Percentiles rank a stretch among this genome's conserved stretches.
Conservation (phyloP, 2,888 invertebrate species). For the Monoplex corrugatus region DNA sequence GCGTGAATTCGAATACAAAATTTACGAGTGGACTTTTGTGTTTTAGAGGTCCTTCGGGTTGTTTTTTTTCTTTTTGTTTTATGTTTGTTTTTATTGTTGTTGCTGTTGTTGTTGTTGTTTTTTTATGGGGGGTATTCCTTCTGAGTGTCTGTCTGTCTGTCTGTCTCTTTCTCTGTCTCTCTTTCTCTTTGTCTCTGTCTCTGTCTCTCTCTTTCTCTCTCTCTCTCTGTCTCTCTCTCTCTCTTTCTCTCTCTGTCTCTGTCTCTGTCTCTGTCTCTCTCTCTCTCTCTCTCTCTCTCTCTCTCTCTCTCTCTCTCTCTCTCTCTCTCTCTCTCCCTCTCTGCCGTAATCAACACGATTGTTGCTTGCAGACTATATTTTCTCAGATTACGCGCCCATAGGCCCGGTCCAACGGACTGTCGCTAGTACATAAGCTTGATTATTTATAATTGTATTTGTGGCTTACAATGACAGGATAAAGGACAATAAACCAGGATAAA, state of each 20-base stretch:
- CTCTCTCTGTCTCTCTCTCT: background rate
- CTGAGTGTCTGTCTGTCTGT: background rate
- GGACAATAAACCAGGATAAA: no score
- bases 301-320: background rate
- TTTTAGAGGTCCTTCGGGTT: no score
- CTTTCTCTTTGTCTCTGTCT: background rate
- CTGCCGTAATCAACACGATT: no score
- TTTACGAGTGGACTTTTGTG: no score
- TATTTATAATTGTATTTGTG: no score
- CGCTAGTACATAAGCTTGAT: no score
- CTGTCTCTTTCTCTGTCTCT: background rate
- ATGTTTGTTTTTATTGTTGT: background rate
- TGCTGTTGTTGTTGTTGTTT: background rate
- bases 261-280: conserved; percentile 17
- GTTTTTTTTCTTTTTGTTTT: background rate
- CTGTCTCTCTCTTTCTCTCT: background rate
- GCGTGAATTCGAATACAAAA: no score
- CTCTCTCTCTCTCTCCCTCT: background rate
- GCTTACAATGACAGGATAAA: no score
- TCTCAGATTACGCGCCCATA: no score
- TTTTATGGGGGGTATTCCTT: background rate
- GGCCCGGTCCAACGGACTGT: no score
- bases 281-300: background rate
- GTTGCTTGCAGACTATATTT: no score
- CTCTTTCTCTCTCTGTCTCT: background rate